Conservation (phyloP, 1,140 invertebrate species). For the Vanessa atalanta region DNA sequence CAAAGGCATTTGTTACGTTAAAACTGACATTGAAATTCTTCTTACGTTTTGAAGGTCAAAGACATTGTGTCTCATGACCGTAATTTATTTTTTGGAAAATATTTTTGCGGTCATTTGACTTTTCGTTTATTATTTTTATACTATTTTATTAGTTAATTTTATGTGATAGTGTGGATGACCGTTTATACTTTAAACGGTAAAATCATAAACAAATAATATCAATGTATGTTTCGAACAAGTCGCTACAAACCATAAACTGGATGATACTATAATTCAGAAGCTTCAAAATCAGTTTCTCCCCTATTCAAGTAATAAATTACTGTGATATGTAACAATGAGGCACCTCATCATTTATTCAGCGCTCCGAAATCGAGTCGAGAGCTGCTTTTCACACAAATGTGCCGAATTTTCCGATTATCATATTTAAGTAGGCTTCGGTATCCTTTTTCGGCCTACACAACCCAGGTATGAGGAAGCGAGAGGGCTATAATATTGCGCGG, state of each 20-base stretch:
- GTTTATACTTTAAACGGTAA: background rate
- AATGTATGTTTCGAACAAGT: constrained; percentile 13
- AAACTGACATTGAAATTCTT: no score
- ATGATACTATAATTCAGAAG: constrained; percentile 30
- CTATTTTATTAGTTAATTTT: no score
- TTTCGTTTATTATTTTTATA: no score
- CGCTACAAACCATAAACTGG: background rate
- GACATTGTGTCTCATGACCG: no score
- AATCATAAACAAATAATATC: background rate
- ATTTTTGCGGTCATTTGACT: no score
- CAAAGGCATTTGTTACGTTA: no score
- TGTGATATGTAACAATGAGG: constrained; percentile 51
- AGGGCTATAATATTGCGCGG: constrained; percentile 29
- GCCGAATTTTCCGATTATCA: constrained; percentile 64
- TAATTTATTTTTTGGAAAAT: no score
- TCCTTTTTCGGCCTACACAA: constrained; percentile 34
- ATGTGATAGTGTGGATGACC: no score
- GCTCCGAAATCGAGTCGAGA: constrained; percentile 50
- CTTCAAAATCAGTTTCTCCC: constrained; percentile 42
- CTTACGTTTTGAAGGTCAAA: no score
- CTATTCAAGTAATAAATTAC: constrained; percentile 49
- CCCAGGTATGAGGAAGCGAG: constrained; percentile 17
- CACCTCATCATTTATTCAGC: constrained; percentile 58
- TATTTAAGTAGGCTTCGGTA: constrained; percentile 54
- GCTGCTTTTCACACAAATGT: constrained; percentile 50